Base-by-base conservation (phyloP, 92 coral and sea anemone genomes). In the Muricea muricata region DNA sequence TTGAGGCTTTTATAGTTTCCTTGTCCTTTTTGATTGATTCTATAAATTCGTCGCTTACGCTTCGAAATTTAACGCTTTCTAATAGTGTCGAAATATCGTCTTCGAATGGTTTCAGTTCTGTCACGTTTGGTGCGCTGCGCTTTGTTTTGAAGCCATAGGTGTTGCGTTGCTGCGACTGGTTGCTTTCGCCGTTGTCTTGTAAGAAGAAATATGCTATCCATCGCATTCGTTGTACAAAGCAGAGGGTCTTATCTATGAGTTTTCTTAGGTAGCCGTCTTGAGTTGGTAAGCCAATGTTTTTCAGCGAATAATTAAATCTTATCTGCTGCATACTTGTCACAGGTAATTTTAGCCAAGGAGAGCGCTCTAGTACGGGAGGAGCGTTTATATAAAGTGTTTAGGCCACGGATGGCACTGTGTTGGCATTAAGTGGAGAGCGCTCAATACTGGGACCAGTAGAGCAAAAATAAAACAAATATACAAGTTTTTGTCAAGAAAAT, bases 151-250 rank as follows among this genome's bases (percentile, higher is more conserved):
- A 54, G 71, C 82, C 82, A 1, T 56, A 32, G 32, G 12, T 2
- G 14, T 45, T 76, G 65, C 68, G 63, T 76, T 42, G 63, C 35
- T 76, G 63, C 4, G 82, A 1, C 1, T 76, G 35, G 0, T 4
- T 35, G 82, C 0, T 76, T 76, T 76, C 82, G 21, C 40, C 79
- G 32, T 76, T 76, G 82, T 28, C 82, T 46, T 76, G 82, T 52
- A 76, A 76, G 70, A 76, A 52, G 24, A 76, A 23, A 45, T 76
- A 68, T 32, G 82, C 35, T 76, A 45, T 76, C 82, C 82, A 76
- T 46, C 82, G 82, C 82, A 76, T 76, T 2, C 82, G 82, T 76
- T 76, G 1, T 45, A 76, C 48, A 25, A 76, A 45, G 34, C 25
- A 42, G 65, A 42, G 66, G 65, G 0, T 76, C 82, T 76, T 76